Conservation (phyloP, 2,888 invertebrate genomes). For the Stenotaenia linearis region DNA sequence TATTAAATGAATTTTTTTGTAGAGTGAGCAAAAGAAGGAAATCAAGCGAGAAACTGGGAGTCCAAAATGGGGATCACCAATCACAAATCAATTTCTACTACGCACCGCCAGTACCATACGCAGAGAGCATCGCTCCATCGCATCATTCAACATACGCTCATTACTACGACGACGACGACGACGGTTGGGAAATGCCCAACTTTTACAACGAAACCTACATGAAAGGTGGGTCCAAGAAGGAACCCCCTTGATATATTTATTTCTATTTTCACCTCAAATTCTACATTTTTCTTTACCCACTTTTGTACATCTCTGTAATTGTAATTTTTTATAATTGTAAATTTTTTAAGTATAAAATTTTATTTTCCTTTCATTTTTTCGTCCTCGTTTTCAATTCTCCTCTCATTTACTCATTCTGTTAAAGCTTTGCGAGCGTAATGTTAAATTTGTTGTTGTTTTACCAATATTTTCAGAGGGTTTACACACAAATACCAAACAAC, state of each 20-base stretch:
- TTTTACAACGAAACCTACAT: conserved; percentile 94
- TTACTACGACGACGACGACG: conserved; percentile 92
- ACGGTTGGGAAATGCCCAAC: conserved; percentile 96
- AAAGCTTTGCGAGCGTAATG: neutral
- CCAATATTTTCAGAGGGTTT: conserved; percentile 56
- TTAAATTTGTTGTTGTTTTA: neutral
- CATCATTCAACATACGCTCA: conserved; percentile 94
- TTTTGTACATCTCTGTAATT: neutral
- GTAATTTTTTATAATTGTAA: neutral
- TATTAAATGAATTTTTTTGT: neutral
- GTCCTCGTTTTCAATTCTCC: neutral
- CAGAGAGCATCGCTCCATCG: conserved; percentile 89
- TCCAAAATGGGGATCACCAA: conserved; percentile 59
- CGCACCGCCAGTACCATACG: conserved; percentile 89
- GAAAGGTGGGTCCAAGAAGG: conserved; percentile 53
- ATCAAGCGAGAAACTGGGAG: conserved; percentile 81
- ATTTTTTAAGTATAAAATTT: conserved; percentile 14
- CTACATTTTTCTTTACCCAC: neutral
- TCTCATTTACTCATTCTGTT: neutral
- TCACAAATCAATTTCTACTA: conserved; percentile 95
- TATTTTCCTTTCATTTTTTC: neutral
- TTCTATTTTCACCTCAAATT: neutral
- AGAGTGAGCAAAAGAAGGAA: conserved; percentile 33
- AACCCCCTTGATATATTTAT: conserved; percentile 8
- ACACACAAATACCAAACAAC: conserved; percentile 70